Conservation (phyloP, 2,797 vertebrate species). For the Parotocinclus haroldoi region DNA sequence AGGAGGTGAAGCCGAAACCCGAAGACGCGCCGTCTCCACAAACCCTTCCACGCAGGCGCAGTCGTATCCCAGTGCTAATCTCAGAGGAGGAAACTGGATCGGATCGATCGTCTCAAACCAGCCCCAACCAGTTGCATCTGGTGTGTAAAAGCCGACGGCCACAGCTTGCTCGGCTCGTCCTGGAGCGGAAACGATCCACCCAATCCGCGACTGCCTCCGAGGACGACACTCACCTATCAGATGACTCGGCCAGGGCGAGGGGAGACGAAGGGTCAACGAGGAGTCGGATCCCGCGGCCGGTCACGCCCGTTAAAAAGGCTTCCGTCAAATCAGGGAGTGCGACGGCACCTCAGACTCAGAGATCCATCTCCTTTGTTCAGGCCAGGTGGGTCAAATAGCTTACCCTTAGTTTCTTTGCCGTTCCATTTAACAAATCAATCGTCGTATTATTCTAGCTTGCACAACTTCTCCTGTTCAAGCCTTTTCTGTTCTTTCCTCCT, state of each 20-base stretch:
- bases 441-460: too few relatives aligned
- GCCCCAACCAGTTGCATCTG: conserved; percentile 70
- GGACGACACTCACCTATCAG: conserved; percentile 77
- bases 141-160: conserved; percentile 69
- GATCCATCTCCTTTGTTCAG: conserved; percentile 57
- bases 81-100: conserved; percentile 84
- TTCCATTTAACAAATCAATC: too few relatives aligned
- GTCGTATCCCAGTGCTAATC: conserved; percentile 79
- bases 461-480: too few relatives aligned
- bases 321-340: conserved; percentile 8
- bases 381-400: conserved; percentile 67
- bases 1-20: conserved; percentile 8
- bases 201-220: conserved; percentile 78
- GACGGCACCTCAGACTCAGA: conserved; percentile 35
- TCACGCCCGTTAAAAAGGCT: conserved; percentile 56
- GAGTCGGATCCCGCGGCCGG: conserved; percentile 80
- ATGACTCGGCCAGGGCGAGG: conserved; percentile 64
- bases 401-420: background rate
- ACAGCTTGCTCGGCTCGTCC: conserved; percentile 76
- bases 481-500: conserved; percentile 5
- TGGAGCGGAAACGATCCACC: conserved; percentile 79
- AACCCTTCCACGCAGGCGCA: conserved; percentile 61
- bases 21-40: background rate
- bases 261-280: conserved; percentile 38
- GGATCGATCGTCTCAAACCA: conserved; percentile 74